Base-by-base conservation (phyloP, 2,888 invertebrate genomes). In the Ochropleura plecta region DNA sequence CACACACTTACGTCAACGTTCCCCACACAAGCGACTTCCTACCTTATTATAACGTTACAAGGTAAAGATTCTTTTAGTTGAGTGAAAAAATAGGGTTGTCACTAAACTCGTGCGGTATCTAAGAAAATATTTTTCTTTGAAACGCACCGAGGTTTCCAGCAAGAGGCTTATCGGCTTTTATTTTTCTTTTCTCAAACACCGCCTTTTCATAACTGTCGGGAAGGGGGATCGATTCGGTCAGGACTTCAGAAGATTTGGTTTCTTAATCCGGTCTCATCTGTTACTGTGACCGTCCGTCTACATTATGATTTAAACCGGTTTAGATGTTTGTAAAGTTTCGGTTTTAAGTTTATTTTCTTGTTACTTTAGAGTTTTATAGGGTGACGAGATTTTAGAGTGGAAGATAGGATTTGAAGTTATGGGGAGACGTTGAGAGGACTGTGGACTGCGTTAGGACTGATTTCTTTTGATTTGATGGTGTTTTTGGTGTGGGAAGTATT, bases 161-260 rank as follows among this genome's bases (percentile, higher is more conserved):
- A 89, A 90, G 90, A 87, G 89, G 94, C 93, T 94, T 95, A 94
- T 86, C 86, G 89, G 93, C 74, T 70, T 93, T 92, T 94, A 94
- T 93, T 90, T 91, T 90, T 92, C 88, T 90, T 89, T 88, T 89
- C 86, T 87, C 89, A 90, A 91, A 93, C 91, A 86, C 93, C 86
- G 88, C 90, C 95, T 94, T 95, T 96, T 95, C 94, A 95, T 96
- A 95, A 94, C 92, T 94, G 95, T 95, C 94, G 88, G 89, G 57
- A 44, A 12, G 20, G 30, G 69, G 91, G 91, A 92, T 93, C 92
- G 92, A 93, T 93, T 89, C 91, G 91, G 91, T 90, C 91, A 71
- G 79, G 40, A 71, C 76, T 79, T 76, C 49, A 89, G 90, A 88
- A 91, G 93, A 93, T 94, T 94, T 92, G 88, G 88, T 89, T 90